Evolutionary conservation across 2,888 invertebrate species (phyloP), one percentile per base, ranked within the genome.

Genomic region (Adelognathus sp.): DNA sequence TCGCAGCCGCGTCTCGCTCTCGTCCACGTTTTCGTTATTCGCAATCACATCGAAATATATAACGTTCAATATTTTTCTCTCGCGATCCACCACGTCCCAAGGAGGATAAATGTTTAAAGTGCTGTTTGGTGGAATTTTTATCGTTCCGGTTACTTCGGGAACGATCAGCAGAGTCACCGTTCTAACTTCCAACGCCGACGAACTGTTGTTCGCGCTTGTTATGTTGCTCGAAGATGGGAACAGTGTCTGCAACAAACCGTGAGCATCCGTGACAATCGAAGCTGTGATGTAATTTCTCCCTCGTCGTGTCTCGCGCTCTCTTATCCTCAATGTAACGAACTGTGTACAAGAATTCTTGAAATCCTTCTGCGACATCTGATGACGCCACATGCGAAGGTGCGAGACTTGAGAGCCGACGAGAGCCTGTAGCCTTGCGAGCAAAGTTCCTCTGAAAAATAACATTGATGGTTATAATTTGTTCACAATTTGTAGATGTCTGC

Each of bases 321-420:
- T 52, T 24, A 89, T 83, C n/a, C 63, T 64, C 29, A 90, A 44
- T 2, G 78, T 71, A 1, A 88, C 83, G 36, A 76, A 87, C 0
- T 82, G 84, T 3, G 67, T 39, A 11, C 78, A 54, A 0, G 64
- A 36, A 9, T 63, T 60, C 29, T 82, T 79, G 54, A 83, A 76
- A 0, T 75, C 58, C 0, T 64, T 46, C 27, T 86, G 86, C 4
- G 80, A 83, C 60, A 86, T 75, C 67, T 85, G 86, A 72, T 90
- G 84, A 21, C 80, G 86, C 90, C 90, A 90, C 60, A 90, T 80
- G 3, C 89, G 87, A n/a, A 88, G 72, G 31, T 67, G 82, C 2
- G 90, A 89, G 21, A 79, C 67, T 70, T 87, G 84, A 0, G 78
- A 81, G 18, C 58, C 83, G 7, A 89, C 52, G 36, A 86, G 44